Conservation (phyloP, 2,113 vertebrate species). For the Leptobrachium leishanense region DNA sequence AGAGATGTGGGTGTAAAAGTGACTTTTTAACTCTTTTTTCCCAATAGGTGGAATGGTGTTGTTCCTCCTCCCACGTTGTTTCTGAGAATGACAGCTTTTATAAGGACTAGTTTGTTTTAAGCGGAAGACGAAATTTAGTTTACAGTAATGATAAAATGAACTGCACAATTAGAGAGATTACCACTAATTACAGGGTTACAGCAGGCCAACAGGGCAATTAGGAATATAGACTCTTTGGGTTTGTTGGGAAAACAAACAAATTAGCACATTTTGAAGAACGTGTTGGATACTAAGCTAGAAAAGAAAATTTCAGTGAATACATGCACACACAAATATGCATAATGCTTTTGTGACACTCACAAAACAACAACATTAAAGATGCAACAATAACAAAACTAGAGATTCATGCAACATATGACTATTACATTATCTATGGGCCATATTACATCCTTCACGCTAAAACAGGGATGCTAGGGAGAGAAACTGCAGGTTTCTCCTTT, state of each 20-base stretch:
- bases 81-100: constrained; percentile 15
- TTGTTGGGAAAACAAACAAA: constrained; percentile 9
- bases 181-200: constrained; percentile 21
- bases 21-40: constrained; percentile 15
- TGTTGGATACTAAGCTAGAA: not conserved
- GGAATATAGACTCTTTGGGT: constrained; percentile 1
- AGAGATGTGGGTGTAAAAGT: constrained; percentile 16
- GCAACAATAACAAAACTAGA: too few species aligned
- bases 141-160: constrained; percentile 23
- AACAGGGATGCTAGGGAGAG: too few species aligned
- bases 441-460: too few species aligned
- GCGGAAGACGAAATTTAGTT: constrained; percentile 6
- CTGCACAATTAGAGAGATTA: constrained; percentile 30
- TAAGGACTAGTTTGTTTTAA: constrained; percentile 34
- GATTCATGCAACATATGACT: too few species aligned
- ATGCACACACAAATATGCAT: too few species aligned
- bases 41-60: constrained; percentile 29
- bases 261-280: constrained; percentile 4
- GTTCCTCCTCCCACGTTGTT: constrained; percentile 27
- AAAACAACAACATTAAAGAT: too few species aligned
- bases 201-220: constrained; percentile 21
- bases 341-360: too few species aligned
- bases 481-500: too few species aligned
- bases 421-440: too few species aligned
- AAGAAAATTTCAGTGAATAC: not conserved